phyloP scores from a whole-genome alignment of 2,113 vertebrate species.

The Spilogale gracilis region DNA sequence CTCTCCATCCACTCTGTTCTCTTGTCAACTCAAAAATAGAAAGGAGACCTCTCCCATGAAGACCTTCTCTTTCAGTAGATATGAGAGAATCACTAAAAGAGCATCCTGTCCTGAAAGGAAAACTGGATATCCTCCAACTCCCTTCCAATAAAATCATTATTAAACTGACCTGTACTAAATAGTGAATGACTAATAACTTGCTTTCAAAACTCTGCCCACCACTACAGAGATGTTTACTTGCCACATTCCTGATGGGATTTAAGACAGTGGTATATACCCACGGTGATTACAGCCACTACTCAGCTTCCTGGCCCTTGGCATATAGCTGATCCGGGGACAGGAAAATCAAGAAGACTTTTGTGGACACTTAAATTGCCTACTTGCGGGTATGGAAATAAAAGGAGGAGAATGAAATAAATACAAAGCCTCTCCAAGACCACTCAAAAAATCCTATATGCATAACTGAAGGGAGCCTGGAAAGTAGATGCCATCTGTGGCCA shows the following conservation, averaged over 20 bases:
- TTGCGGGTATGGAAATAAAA: background rate
- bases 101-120: background rate
- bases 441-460: background rate
- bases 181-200: background rate
- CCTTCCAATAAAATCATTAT: slow-evolving; percentile 39
- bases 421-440: background rate
- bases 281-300: background rate
- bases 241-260: background rate
- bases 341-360: background rate
- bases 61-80: background rate
- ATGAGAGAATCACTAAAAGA: background rate
- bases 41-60: background rate
- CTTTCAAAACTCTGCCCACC: background rate
- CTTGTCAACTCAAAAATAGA: background rate
- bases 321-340: background rate
- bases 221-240: background rate
- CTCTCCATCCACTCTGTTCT: background rate
- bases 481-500: background rate
- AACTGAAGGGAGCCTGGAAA: background rate
- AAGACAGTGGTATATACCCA: background rate
- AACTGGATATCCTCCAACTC: background rate
- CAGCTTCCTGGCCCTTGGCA: background rate
- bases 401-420: background rate
- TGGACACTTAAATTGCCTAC: slow-evolving; percentile 24
- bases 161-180: background rate